These are phyloP conservation scores for Megaptera novaeangliae DNA, from an alignment of 2,113 vertebrate genomes.

Conservation along the genomic window DNA sequence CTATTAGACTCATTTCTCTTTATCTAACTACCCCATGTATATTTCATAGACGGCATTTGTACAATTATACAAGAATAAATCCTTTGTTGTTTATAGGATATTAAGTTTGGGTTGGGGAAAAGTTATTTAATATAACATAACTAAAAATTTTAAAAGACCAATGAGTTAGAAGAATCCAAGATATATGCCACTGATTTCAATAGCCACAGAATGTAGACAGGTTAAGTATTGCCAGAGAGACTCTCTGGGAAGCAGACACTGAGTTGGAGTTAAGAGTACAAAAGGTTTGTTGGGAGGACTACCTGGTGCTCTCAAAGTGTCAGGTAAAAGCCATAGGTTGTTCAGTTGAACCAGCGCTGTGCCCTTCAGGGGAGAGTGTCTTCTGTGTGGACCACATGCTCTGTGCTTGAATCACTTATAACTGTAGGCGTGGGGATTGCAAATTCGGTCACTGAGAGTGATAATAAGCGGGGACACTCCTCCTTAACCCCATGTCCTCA, in stretches of 20 bases:
- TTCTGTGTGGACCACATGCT: not conserved
- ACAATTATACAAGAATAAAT: not conserved
- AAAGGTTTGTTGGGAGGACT: not conserved
- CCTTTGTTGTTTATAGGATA: not conserved
- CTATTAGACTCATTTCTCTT: not conserved
- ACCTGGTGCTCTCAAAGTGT: rapidly evolving
- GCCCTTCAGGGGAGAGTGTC: not conserved
- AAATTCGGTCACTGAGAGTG: not conserved
- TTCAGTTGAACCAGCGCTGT: not conserved
- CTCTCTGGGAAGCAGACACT: not conserved
- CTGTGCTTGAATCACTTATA: not conserved
- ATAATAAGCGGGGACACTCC: rapidly evolving
- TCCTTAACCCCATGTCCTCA: not conserved
- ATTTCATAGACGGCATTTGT: not conserved
- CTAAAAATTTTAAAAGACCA: not conserved
- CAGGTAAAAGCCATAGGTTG: not conserved
- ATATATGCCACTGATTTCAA: not conserved
- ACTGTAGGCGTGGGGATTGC: rapidly evolving
- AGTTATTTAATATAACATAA: not conserved
- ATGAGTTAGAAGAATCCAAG: not conserved
- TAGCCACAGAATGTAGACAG: not conserved
- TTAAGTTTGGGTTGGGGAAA: not conserved
- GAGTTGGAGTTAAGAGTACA: not conserved
- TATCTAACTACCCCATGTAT: not conserved
- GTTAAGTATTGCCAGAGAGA: rapidly evolving